Percentiles rank a stretch among this genome's conserved stretches.
These are phyloP conservation scores for Candidula unifasciata DNA, from an alignment of 2,888 invertebrate genomes.

Conservation along the genomic window DNA sequence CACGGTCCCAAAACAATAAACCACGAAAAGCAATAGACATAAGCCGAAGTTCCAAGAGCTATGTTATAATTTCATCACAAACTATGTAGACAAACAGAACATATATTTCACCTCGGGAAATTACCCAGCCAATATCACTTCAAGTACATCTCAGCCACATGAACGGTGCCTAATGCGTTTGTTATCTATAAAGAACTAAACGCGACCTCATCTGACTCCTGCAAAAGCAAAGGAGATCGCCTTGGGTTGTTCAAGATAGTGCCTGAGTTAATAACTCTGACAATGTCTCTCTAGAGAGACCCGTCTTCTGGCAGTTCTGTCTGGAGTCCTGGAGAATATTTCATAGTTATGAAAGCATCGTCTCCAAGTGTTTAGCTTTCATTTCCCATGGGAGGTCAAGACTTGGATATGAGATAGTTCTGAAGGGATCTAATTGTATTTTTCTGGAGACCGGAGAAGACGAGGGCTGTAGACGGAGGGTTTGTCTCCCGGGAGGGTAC, in stretches of 20 bases:
- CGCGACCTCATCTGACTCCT: not conserved
- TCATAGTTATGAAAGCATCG: constrained; percentile 24
- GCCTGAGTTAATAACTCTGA: constrained; percentile 3
- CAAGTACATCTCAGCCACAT: not conserved
- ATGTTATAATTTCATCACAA: too few relatives aligned
- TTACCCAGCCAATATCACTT: not conserved
- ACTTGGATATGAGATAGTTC: not conserved
- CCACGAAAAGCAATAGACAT: too few relatives aligned
- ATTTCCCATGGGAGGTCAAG: constrained; percentile 20
- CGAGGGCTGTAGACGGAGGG: not conserved
- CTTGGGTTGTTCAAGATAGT: constrained; percentile 15
- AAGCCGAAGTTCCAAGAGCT: too few relatives aligned
- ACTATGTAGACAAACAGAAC: too few relatives aligned
- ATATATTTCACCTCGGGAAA: too few relatives aligned
- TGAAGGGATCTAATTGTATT: not conserved
- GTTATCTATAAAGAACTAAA: constrained; percentile 1
- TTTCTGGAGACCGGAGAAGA: not conserved
- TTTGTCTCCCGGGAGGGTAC: not conserved
- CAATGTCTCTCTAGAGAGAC: not conserved
- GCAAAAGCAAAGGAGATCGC: not conserved
- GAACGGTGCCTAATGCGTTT: not conserved
- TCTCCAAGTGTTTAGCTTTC: constrained; percentile 1
- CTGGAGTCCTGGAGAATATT: constrained; percentile 6
- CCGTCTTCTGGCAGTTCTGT: not conserved
- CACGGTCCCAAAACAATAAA: too few relatives aligned